A percentile compares a stretch with the other conserved stretches of the same genome.
phyloP scores from a whole-genome alignment of 1,140 invertebrate species.

The Anastrepha obliqua region DNA sequence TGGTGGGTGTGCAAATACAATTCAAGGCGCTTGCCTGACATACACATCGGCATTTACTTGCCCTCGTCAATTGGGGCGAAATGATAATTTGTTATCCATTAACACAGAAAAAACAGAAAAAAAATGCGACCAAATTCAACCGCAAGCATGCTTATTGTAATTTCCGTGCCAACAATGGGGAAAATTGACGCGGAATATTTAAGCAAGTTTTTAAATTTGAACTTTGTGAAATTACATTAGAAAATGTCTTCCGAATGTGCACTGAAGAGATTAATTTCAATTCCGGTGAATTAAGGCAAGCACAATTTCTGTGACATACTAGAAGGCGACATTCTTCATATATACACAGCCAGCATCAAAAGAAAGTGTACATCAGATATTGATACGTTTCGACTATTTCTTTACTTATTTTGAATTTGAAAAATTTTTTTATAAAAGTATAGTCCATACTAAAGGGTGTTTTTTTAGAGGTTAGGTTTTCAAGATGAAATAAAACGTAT shows the following conservation, averaged over 20 bases:
- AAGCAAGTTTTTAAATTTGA: neutral
- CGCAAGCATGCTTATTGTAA: conserved; percentile 11
- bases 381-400: too few species aligned
- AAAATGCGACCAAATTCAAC: neutral
- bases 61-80: conserved; percentile 6
- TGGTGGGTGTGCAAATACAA: neutral
- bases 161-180: neutral
- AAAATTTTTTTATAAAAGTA: too few species aligned
- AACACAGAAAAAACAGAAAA: neutral
- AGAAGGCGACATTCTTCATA: too few species aligned
- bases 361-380: too few species aligned
- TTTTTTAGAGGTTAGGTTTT: too few species aligned
- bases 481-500: too few species aligned
- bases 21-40: neutral
- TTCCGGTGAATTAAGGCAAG: neutral
- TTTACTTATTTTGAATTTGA: too few species aligned
- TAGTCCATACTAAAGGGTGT: too few species aligned
- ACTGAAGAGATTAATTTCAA: neutral
- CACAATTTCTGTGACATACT: neutral
- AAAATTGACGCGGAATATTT: neutral
- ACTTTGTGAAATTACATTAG: neutral
- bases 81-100: conserved; percentile 44
- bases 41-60: neutral
- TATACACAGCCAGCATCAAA: too few species aligned
- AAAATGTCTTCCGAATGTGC: neutral